Percentiles rank a stretch among this genome's conserved stretches.
Evolutionary conservation across 1,140 invertebrate genomes (phyloP).

Genomic region (Caerostris darwini): DNA sequence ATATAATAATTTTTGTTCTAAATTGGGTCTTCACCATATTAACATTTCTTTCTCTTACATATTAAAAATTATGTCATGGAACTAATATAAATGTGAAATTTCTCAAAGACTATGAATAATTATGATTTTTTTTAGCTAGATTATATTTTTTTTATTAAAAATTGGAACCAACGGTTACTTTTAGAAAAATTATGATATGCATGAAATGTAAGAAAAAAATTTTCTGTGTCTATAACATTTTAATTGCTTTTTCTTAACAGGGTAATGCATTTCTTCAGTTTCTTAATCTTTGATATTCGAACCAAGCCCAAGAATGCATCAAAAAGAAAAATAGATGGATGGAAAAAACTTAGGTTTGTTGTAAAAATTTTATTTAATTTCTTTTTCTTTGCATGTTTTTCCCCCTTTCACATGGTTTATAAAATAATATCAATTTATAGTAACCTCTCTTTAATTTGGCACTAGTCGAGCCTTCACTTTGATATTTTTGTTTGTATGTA

Average conservation of each 20-base stretch:
- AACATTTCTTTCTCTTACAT: too few relatives aligned
- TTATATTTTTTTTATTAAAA: too few relatives aligned
- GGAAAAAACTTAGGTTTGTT: conserved; percentile 75
- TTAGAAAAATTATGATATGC: background rate
- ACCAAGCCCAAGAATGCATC: conserved; percentile 76
- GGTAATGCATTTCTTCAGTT: conserved; percentile 76
- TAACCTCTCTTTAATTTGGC: background rate
- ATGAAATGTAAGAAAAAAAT: background rate
- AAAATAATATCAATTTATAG: background rate
- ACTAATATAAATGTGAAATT: background rate
- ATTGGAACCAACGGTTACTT: too few relatives aligned
- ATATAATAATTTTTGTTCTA: too few relatives aligned
- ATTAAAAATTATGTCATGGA: too few relatives aligned
- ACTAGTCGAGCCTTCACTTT: too few relatives aligned
- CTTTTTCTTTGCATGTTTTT: background rate
- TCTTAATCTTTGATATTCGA: conserved; percentile 67
- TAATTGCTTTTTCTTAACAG: background rate
- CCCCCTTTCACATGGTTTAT: background rate
- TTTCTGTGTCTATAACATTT: background rate
- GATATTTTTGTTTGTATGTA: too few relatives aligned
- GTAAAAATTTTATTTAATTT: background rate
- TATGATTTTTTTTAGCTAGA: background rate
- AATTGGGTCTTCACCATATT: too few relatives aligned
- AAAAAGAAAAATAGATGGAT: conserved; percentile 76
- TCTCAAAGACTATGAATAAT: background rate